Base-by-base conservation (phyloP, 2,888 invertebrate genomes). In the Eupithecia tripunctaria region DNA sequence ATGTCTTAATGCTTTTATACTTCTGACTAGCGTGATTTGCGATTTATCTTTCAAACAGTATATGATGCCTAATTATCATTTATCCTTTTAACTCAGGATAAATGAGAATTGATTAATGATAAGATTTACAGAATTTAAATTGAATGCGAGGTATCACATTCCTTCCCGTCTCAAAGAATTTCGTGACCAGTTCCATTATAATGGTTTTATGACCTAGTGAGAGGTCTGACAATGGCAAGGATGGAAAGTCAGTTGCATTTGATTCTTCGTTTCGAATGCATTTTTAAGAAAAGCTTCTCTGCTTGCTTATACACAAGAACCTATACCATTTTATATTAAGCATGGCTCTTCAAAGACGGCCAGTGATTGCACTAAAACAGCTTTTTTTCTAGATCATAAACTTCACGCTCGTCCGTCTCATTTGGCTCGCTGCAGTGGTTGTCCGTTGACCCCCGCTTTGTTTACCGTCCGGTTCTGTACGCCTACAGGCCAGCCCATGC, bases 401-500 rank as follows among this genome's bases (percentile, higher is more conserved):
- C 21, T 69, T 43, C 63, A 71, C 72, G 77, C 72, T 80, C 73
- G 72, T 66, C 70, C 80, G 80, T 75, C 66, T 72, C 78, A 77
- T 77, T 77, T 79, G 79, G 76, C 78, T 80, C 72, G 78, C 71
- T 78, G 79, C 81, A 79, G 83, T 84, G 88, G 79, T 75, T 75
- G 75, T 75, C 47, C 91, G 88, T 88, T 91, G 91, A 91, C 90
- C 91, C 86, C 82, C 74, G 80, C 85, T 86, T 87, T 91, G 89
- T 91, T 90, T 91, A 88, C 88, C 83, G 83, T 83, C 86, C 88
- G 86, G 88, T 85, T 81, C 83, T 83, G 77, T 76, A 79, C 82
- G 82, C 80, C 83, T 81, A 76, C 82, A 74, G 75, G 76, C 74
- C 18, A 71, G 74, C 64, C 81, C 82, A 79, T 80, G 78, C 74